Percentiles rank a stretch among this genome's conserved stretches.
Conservation (phyloP, 2,113 vertebrate species). For the Sphaerodactylus townsendi region DNA sequence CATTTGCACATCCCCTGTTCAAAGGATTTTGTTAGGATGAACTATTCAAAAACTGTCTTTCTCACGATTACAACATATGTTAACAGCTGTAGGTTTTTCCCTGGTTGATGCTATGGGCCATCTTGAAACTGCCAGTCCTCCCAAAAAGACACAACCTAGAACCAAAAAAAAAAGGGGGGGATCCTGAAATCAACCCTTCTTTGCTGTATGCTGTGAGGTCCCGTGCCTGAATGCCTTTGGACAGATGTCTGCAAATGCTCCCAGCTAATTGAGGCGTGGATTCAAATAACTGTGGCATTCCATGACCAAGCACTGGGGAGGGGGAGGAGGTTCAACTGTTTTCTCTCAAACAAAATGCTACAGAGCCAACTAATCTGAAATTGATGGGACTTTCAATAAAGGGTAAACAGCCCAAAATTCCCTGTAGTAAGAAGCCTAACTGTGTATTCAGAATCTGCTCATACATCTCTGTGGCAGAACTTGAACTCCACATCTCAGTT, state of each 20-base stretch:
- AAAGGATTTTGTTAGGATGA: neutral
- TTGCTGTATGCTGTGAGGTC: neutral
- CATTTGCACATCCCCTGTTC: neutral
- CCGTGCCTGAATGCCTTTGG: neutral
- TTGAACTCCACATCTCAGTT: neutral
- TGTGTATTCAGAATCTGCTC: neutral
- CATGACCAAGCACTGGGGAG: too few relatives aligned
- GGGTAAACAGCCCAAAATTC: too few relatives aligned
- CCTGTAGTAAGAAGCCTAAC: neutral
- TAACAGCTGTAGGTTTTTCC: neutral
- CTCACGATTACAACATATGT: neutral
- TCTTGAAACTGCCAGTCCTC: neutral
- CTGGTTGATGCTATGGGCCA: neutral
- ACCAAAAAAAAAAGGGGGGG: neutral
- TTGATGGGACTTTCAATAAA: neutral
- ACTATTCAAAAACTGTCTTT: neutral
- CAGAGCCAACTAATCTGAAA: neutral
- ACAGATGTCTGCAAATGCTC: neutral
- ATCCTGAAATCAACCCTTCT: neutral
- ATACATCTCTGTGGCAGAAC: neutral
- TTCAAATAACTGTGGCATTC: neutral
- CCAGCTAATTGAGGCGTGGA: neutral
- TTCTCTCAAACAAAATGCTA: neutral
- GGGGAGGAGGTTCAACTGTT: too few relatives aligned
- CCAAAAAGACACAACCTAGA: neutral